Percentiles rank a stretch among this genome's conserved stretches.
Conservation (phyloP, 2,888 invertebrate genomes). For the Drosophila greeni region DNA sequence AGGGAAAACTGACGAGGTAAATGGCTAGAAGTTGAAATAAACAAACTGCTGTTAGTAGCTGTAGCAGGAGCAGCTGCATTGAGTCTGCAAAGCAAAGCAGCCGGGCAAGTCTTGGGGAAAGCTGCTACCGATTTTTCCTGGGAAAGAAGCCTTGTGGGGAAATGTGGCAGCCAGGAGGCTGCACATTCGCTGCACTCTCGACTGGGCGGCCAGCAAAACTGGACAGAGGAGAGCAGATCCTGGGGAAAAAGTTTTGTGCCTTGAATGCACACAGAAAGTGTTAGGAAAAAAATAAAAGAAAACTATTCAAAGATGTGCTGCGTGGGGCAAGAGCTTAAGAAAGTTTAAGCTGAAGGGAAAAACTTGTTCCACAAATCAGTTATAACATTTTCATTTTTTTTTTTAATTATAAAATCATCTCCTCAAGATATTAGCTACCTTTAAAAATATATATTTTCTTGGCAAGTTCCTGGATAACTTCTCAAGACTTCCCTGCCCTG, state of each 20-base stretch:
- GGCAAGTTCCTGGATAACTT: background rate
- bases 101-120: constrained; percentile 21
- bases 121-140: constrained; percentile 9
- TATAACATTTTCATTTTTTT: background rate
- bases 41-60: constrained; percentile 14
- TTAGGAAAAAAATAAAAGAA: too few species aligned
- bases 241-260: constrained; percentile 8
- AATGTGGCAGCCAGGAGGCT: constrained; percentile 46
- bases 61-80: constrained; percentile 33
- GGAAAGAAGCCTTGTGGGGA: constrained; percentile 38
- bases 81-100: constrained; percentile 21
- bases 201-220: constrained; percentile 63
- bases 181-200: constrained; percentile 68
- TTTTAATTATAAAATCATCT: background rate
- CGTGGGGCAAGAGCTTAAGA: background rate
- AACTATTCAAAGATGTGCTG: background rate
- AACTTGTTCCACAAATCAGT: background rate
- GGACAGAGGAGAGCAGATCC: constrained; percentile 28
- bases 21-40: constrained; percentile 34
- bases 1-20: constrained; percentile 36
- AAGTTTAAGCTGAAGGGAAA: background rate
- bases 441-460: background rate
- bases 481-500: background rate
- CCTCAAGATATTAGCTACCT: background rate
- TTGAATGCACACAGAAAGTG: constrained; percentile 22